Evolutionary conservation across 2,113 vertebrate genomes (phyloP).

Genomic region (Mastomys natalensis): DNA sequence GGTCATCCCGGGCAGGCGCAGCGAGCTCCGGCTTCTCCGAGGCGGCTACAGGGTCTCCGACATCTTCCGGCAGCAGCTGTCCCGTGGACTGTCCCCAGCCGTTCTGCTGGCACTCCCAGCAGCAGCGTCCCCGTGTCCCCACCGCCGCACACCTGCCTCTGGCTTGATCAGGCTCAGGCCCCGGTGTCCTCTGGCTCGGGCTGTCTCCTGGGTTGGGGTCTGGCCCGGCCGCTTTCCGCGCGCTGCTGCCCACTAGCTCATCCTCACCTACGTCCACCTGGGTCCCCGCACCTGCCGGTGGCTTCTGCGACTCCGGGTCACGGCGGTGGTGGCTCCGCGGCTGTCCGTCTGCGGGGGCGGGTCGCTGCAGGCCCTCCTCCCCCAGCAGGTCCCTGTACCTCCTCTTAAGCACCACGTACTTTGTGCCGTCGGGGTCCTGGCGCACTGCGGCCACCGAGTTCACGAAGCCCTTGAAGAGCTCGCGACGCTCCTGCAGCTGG

Average conservation of each 20-base stretch:
- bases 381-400: slow-evolving; percentile 87
- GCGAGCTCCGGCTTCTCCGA: not conserved
- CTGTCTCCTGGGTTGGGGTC: not conserved
- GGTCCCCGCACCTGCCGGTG: slow-evolving; percentile 60
- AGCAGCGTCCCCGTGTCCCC: slow-evolving; percentile 52
- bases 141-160: slow-evolving; percentile 26
- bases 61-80: not conserved
- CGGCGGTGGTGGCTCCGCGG: not conserved
- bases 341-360: slow-evolving; percentile 17
- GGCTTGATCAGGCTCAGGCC: not conserved
- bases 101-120: slow-evolving; percentile 65
- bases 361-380: slow-evolving; percentile 80
- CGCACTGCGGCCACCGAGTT: slow-evolving; percentile 94
- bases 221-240: not conserved
- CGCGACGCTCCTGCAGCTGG: slow-evolving; percentile 89
- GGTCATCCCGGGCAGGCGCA: not conserved
- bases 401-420: slow-evolving; percentile 90
- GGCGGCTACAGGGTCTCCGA: not conserved
- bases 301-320: not conserved
- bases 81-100: not conserved
- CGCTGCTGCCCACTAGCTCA: not conserved
- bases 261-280: not conserved
- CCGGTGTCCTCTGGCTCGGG: not conserved
- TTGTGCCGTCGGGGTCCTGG: slow-evolving; percentile 87
- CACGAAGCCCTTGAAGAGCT: slow-evolving; percentile 94